These are phyloP conservation scores for Drosophila fuyamai DNA, from an alignment of 1,140 invertebrate genomes.

Conservation along the genomic window DNA sequence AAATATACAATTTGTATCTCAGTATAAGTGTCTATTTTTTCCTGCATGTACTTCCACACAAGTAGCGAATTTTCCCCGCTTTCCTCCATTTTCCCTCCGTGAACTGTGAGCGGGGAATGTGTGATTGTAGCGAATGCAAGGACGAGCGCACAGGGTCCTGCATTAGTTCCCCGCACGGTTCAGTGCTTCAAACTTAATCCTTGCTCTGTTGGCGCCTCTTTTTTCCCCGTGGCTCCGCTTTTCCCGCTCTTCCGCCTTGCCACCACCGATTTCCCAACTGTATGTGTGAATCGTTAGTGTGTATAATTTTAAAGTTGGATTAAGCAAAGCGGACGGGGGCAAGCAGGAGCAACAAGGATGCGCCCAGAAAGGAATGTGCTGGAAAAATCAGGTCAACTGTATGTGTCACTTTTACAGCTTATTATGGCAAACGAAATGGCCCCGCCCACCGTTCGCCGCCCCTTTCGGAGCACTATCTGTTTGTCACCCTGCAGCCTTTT, in stretches of 20 bases:
- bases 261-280: slow-evolving; percentile 4
- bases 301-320: slow-evolving; percentile 83
- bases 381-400: slow-evolving; percentile 78
- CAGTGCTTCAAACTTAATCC: slow-evolving; percentile 80
- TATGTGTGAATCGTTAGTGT: slow-evolving; percentile 74
- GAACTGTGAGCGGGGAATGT: slow-evolving; percentile 49
- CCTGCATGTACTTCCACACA: not conserved
- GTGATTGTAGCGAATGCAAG: slow-evolving; percentile 76
- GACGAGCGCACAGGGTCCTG: slow-evolving; percentile 75
- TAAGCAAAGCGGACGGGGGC: slow-evolving; percentile 55
- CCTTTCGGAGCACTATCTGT: slow-evolving; percentile 20
- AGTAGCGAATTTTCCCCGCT: slow-evolving; percentile 7
- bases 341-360: slow-evolving; percentile 14
- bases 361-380: slow-evolving; percentile 59
- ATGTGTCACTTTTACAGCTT: slow-evolving; percentile 81
- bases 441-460: not conserved
- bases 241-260: not conserved
- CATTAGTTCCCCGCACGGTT: slow-evolving; percentile 76
- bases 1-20: not conserved
- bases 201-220: slow-evolving; percentile 52
- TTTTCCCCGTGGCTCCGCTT: slow-evolving; percentile 18
- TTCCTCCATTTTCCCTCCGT: slow-evolving; percentile 12
- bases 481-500: slow-evolving; percentile 62
- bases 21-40: not conserved
- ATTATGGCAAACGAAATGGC: slow-evolving; percentile 71